A percentile compares a stretch with the other conserved stretches of the same genome.
Conservation (phyloP, 2,888 invertebrate genomes). For the Andrena minutula region DNA sequence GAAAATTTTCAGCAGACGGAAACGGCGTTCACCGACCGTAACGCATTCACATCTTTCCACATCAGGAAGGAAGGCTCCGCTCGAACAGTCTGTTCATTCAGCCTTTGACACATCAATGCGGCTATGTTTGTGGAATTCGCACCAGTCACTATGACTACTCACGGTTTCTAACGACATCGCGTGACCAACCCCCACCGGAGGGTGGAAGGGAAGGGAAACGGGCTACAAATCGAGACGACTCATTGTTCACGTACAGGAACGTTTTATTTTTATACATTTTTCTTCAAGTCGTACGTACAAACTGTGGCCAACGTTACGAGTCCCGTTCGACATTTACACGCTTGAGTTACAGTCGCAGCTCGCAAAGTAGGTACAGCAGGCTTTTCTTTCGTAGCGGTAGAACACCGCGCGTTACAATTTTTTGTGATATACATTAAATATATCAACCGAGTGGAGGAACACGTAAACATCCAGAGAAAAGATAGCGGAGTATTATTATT, state of each 20-base stretch:
- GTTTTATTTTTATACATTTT: constrained; percentile 48
- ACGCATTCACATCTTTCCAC: constrained; percentile 76
- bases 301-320: constrained; percentile 55
- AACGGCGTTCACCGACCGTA: constrained; percentile 52
- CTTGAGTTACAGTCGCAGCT: constrained; percentile 26
- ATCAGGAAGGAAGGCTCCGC: constrained; percentile 71
- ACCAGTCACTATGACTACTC: constrained; percentile 74
- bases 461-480: background rate
- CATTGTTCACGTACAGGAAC: constrained; percentile 38
- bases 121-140: constrained; percentile 78
- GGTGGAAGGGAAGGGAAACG: background rate
- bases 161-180: constrained; percentile 68
- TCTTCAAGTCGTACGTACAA: constrained; percentile 59
- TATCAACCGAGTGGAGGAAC: constrained; percentile 6
- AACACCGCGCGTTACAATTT: constrained; percentile 8
- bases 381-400: background rate
- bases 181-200: constrained; percentile 31
- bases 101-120: constrained; percentile 76
- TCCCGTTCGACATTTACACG: constrained; percentile 53
- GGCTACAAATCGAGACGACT: background rate
- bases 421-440: background rate
- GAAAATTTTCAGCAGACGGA: constrained; percentile 59
- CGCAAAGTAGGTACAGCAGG: background rate
- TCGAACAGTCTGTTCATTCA: constrained; percentile 69
- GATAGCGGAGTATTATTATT: background rate